A percentile compares a stretch with the other conserved stretches of the same genome.
phyloP scores from a whole-genome alignment of 1,140 invertebrate species.

The Hormaphis cornu region DNA sequence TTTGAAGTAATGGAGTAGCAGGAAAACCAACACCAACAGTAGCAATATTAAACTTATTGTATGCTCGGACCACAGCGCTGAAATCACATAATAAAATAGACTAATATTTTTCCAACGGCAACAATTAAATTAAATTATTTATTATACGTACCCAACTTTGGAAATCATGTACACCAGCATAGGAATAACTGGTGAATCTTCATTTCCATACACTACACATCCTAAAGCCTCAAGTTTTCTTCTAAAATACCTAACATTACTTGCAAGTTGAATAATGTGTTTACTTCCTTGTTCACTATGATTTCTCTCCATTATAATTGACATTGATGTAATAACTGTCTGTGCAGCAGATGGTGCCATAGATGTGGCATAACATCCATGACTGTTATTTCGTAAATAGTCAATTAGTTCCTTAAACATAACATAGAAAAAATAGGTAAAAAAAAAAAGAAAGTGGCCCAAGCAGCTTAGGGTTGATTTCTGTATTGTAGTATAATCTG shows the following conservation, averaged over 20 bases:
- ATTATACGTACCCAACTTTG: conserved; percentile 56
- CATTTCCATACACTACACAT: conserved; percentile 91
- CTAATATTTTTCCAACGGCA: neutral
- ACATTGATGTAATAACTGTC: conserved; percentile 84
- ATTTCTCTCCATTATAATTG: conserved; percentile 78
- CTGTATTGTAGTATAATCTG: no score
- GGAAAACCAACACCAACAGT: conserved; percentile 96
- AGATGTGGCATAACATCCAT: conserved; percentile 76
- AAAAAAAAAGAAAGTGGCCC: neutral
- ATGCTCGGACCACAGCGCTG: conserved; percentile 73
- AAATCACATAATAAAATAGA: conserved; percentile 34
- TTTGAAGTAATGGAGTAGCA: conserved; percentile 90
- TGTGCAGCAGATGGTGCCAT: conserved; percentile 86
- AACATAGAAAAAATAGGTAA: neutral
- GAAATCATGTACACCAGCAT: conserved; percentile 89
- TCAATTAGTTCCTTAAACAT: conserved; percentile 61
- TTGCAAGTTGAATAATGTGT: conserved; percentile 64
- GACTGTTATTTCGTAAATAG: conserved; percentile 69
- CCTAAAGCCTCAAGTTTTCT: conserved; percentile 77
- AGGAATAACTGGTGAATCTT: conserved; percentile 93
- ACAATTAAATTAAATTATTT: neutral
- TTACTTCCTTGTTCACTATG: conserved; percentile 62
- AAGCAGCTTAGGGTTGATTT: no score
- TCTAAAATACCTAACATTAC: conserved; percentile 83
- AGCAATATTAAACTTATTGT: conserved; percentile 74